Base-by-base conservation (phyloP, 2,888 invertebrate species). In the Lasiommata megera region DNA sequence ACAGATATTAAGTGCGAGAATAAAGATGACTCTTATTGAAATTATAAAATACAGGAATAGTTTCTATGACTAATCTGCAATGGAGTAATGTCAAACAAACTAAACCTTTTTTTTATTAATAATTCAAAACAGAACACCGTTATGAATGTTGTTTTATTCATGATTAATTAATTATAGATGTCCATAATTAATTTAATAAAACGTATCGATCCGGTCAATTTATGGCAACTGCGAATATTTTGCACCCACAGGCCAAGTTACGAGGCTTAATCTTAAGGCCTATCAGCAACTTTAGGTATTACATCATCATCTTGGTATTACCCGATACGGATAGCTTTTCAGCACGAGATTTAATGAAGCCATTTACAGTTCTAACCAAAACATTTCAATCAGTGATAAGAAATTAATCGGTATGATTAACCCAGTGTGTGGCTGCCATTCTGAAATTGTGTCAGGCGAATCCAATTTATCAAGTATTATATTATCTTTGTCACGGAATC, bases 291-390 rank as follows among this genome's bases (percentile, higher is more conserved):
- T 56, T 53, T 44, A 53, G 53, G 38, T 34, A 53, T 61, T 55
- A 58, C 61, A 61, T 61, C 61, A 28, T 43, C 46, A 41, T 52
- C 37, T 61, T 53, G 41, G 23, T 12, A 29, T 31, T 36, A 31
- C 50, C 44, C 23, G 37, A 37, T 50, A 54, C n/a, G 31, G 18
- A 36, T 53, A 41, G 57, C 47, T 56, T 57, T 57, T 57, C 47
- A 16, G 12, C 16, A 2, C 41, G 3, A 29, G 31, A 31, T 17
- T 14, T 17, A 43, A 23, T 23, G 23, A 28, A 3, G 12, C 12
- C 23, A 0, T 12, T 12, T 28, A 12, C 43, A 23, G 12, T 6
- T 23, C n/a, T n/a, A 12, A n/a, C n/a, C 12, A 8, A 43, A 7
- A 12, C 8, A 3, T 0, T 17, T 9, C 14, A 9, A 9, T 7